These are phyloP conservation scores for Crotophaga sulcirostris DNA, from an alignment of 2,113 vertebrate genomes.

Conservation along the genomic window DNA sequence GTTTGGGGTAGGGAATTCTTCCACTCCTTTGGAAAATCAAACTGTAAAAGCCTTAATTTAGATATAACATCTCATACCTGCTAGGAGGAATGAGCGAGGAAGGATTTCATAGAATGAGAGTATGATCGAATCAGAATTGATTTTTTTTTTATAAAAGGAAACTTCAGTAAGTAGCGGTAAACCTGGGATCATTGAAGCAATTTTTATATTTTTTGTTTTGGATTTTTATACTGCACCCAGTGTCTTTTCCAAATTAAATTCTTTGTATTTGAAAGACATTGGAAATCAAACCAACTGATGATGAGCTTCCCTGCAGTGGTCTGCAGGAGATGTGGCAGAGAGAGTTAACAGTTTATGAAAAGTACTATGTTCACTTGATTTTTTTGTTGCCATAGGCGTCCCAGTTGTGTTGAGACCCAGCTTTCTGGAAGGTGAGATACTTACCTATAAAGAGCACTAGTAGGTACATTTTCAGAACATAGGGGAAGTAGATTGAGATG, in stretches of 20 bases:
- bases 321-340: neutral
- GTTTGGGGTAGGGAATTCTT: neutral
- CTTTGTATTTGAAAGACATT: neutral
- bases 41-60: neutral
- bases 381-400: neutral
- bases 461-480: slow-evolving; percentile 81
- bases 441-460: slow-evolving; percentile 84
- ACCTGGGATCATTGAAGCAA: neutral
- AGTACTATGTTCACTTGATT: neutral
- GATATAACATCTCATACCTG: neutral
- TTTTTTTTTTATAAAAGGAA: neutral
- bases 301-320: neutral
- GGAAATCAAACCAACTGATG: neutral
- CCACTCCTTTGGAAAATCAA: neutral
- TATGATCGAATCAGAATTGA: neutral
- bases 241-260: neutral
- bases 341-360: neutral
- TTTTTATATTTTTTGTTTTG: neutral
- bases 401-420: neutral
- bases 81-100: neutral
- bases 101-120: neutral
- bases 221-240: neutral
- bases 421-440: slow-evolving; percentile 31
- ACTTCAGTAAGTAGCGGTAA: neutral
- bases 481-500: slow-evolving; percentile 71